These are phyloP conservation scores for Schizaphis graminum DNA, from an alignment of 2,888 invertebrate genomes.

Conservation along the genomic window DNA sequence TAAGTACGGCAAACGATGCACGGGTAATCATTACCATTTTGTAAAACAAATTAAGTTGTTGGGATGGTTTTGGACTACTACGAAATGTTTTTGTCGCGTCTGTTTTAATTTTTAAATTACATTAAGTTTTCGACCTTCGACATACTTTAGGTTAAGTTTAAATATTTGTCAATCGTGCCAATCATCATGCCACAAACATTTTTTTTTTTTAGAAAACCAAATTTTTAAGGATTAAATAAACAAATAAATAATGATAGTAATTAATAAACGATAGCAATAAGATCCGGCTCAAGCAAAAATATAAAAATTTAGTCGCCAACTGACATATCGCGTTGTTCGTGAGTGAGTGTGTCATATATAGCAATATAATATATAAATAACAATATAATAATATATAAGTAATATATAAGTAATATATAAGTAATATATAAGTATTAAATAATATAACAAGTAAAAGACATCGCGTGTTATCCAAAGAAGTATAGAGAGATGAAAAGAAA, in stretches of 20 bases:
- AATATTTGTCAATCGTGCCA: constrained; percentile 39
- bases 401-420: too few relatives aligned
- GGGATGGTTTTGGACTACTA: background rate
- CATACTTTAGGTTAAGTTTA: background rate
- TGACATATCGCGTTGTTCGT: constrained; percentile 10
- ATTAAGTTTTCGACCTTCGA: background rate
- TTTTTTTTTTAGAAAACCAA: background rate
- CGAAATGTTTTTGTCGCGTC: background rate
- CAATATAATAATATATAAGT: constrained; percentile 35
- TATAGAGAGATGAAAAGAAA: constrained; percentile 57
- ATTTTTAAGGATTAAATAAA: background rate
- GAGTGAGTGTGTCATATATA: background rate
- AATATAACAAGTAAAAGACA: constrained; percentile 49
- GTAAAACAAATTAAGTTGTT: background rate
- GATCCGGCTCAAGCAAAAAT: constrained; percentile 38
- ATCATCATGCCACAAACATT: constrained; percentile 31
- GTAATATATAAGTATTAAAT: too few relatives aligned
- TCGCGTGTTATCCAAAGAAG: constrained; percentile 51
- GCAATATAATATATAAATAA: constrained; percentile 35
- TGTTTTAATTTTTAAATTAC: background rate
- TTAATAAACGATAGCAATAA: background rate
- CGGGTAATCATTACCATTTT: background rate
- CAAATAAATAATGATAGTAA: constrained; percentile 1
- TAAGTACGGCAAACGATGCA: background rate
- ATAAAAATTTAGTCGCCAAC: constrained; percentile 18